Conservation (phyloP, 2,888 invertebrate species). For the Heliothis peltigera region DNA sequence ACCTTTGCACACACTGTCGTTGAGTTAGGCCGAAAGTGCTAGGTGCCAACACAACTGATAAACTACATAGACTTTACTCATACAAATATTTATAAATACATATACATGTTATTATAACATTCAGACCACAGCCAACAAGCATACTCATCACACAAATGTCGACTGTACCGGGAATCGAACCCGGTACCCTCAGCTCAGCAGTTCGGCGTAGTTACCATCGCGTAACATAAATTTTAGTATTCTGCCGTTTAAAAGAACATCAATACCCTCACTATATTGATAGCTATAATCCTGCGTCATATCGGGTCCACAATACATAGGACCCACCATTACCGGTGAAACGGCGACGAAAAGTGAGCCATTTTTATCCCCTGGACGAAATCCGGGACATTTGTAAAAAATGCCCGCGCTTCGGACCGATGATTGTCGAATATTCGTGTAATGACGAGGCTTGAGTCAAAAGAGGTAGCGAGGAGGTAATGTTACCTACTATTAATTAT, state of each 20-base stretch:
- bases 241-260: constrained; percentile 5
- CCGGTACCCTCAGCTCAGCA: too few species aligned
- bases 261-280: constrained; percentile 16
- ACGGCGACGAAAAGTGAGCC: constrained; percentile 52
- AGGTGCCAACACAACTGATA: too few species aligned
- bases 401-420: constrained; percentile 48
- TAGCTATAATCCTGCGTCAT: constrained; percentile 41
- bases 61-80: too few species aligned
- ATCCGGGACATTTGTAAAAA: constrained; percentile 56
- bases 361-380: constrained; percentile 48
- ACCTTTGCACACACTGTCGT: too few species aligned
- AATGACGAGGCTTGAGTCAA: constrained; percentile 39
- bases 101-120: too few species aligned
- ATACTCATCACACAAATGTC: too few species aligned
- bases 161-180: too few species aligned
- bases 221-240: neutral
- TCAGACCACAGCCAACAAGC: too few species aligned
- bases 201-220: too few species aligned
- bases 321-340: constrained; percentile 44
- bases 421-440: constrained; percentile 60
- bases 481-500: neutral
- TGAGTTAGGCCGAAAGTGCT: too few species aligned
- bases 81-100: too few species aligned
- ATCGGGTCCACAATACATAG: constrained; percentile 10
- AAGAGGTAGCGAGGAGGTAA: neutral